Evolutionary conservation across 2,113 vertebrate genomes (phyloP), one percentile per base, ranked within the genome.

Genomic region (Rostratula benghalensis): DNA sequence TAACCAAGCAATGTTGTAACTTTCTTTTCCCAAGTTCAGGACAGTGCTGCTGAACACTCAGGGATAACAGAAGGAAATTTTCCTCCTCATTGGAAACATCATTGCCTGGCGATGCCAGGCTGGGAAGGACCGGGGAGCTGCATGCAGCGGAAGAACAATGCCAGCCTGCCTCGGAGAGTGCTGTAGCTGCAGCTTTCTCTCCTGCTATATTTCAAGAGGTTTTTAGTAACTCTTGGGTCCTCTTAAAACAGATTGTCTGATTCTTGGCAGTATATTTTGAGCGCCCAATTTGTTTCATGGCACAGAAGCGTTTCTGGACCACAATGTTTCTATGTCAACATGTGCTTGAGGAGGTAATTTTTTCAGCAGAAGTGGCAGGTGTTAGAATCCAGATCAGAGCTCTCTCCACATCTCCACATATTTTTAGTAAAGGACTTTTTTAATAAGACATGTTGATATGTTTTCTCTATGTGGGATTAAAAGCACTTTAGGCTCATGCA

Each of bases 261-360:
- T 95, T 75, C 90, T 83, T 94, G 94, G 95, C 92, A 94, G 90
- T 87, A 46, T 89, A 94, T 94, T 97, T 64, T 64, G 76, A 92
- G 88, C 8, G 6, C 86, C 94, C 76, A 83, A 87, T 96, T 96
- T 96, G 88, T 94, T 97, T 90, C 68, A 31, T 90, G 90, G 92
- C 95, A 86, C 90, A 81, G 90, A 92, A 92, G 80, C 76, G 9
- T 94, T 94, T 93, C 88, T 71, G 92, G 86, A 81, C 94, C 90
- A 94, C 88, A 82, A 88, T 94, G 95, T 96, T 97, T 96, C 92
- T 96, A 91, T 96, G 90, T 97, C 95, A 97, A 96, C 93, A 94
- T 1, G 0, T 73, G 86, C 96, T 94, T 92, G 69, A 96, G 94
- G 13, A 96, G 76, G 93, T 43, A 20, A 84, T 95, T 87, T 81